Base-by-base conservation (phyloP, 64 coral and sea anemone genomes). In the Acropora yongei region DNA sequence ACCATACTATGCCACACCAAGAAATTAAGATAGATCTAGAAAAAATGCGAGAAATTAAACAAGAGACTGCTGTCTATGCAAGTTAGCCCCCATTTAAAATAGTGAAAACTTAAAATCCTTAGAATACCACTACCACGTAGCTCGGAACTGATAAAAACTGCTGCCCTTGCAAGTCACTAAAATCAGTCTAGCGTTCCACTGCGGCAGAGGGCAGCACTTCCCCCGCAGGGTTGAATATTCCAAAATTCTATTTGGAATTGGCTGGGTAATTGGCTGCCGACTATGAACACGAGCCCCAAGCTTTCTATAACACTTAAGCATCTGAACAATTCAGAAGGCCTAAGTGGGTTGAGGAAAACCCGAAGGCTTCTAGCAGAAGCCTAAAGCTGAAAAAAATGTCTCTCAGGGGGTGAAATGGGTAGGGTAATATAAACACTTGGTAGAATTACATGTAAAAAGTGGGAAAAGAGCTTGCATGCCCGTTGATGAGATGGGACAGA, bases 261-360 rank as follows among this genome's bases (percentile, higher is more conserved):
- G 30, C 30, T 30, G 30, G 30, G 30, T 30, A 30, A 30, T 30
- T 30, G 30, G 30, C 30, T 30, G 67, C 1, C 93, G 79, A 18
- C 49, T 85, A 20, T 94, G 80, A 13, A 94, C 45, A 58, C 77
- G 45, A 17, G 30, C 41, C 17, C 84, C 78, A 41, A 75, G 43
- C 66, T 94, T 94, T n/a, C 66, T 50, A 84, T 94, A 94, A n/a
- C 92, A 86, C 49, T 85, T 92, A 39, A 92, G 47, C 80, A 85
- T 76, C 18, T 86, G 80, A 46, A 84, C 16, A 58, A 92, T 57
- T 45, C 68, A 78, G 73, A 80, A 68, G 16, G 13, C 65, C 20
- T 82, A 68, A 30, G 30, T 30, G 30, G 30, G 30, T 30, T 30
- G 30, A 30, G 30, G 30, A 30, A 30, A 30, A 30, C 30, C 30